Base-by-base conservation (phyloP, 2,888 invertebrate species). In the Gisinianus flammeolus region DNA sequence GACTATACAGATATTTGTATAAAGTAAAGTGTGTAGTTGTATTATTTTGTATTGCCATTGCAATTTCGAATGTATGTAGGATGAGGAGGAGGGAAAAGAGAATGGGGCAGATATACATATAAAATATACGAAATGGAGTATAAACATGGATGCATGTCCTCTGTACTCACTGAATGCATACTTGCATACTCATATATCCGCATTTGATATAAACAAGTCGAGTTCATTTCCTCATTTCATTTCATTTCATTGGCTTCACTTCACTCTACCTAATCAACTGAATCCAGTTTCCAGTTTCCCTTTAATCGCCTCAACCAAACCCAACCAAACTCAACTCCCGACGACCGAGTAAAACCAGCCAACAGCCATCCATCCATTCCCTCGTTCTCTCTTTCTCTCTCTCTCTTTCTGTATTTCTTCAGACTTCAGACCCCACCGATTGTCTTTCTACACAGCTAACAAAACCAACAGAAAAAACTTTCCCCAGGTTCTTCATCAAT, bases 261-360 rank as follows among this genome's bases (percentile, higher is more conserved):
- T 58, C 72, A 72, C 58, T 72, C 72, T n/a, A 58, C 31, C 58
- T 72, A 72, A 72, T 72, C 72, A 72, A 58, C 58, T 58, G 31
- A 58, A 31, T 22, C 58, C 71, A 54, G 44, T 12, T n/a, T 16
- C 44, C 44, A 44, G 54, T 10, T 69, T 31, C 33, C 16, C 10
- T 58, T 56, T 58, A 72, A 71, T 71, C 56, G 71, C 30, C 24
- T 10, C 24, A 62, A 26, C 62, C 10, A 24, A 44, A 44, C 19
- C 19, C 44, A 44, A 44, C 44, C 12, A 44, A 19, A 44, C 16
- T 35, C 5, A 8, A 35, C 12, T 35, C 5, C 12, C 5, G 12
- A 35, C 5, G 35, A 35, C n/a, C 5, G 44, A 44, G 44, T 44
- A 44, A 44, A 44, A 44, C 44, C 44, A 44, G 44, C 19, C 44